Evolutionary conservation across 2,797 vertebrate genomes (phyloP).

Genomic region (Aphelocoma californica): DNA sequence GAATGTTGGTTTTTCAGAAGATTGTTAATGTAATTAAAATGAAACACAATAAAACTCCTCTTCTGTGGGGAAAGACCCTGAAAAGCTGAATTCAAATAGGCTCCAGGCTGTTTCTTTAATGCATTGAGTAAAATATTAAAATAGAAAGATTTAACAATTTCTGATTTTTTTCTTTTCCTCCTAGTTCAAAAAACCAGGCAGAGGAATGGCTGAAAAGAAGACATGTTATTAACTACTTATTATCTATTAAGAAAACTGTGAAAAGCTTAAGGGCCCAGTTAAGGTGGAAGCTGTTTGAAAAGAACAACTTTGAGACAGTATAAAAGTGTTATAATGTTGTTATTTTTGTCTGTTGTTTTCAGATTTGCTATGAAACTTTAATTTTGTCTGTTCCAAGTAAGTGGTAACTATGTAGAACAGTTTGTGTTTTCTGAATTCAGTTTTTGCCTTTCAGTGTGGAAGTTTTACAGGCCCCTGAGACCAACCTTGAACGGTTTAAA

Average conservation of each 20-base stretch:
- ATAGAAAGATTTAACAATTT: neutral
- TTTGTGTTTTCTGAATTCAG: neutral
- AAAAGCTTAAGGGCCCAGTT: slow-evolving; percentile 76
- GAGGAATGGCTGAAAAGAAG: slow-evolving; percentile 70
- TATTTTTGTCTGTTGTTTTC: neutral
- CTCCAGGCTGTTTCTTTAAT: neutral
- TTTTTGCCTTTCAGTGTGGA: neutral
- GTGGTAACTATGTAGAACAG: neutral
- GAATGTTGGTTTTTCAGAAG: neutral
- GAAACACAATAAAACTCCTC: neutral
- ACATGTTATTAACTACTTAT: slow-evolving; percentile 69
- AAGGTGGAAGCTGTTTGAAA: slow-evolving; percentile 79
- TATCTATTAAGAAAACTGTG: slow-evolving; percentile 78
- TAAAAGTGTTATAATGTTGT: neutral
- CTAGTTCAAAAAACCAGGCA: slow-evolving; percentile 76
- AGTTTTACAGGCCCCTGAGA: neutral
- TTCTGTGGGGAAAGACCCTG: neutral
- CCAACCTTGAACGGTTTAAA: neutral
- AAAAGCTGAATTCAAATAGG: neutral
- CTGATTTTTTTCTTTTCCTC: neutral
- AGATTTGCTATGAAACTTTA: neutral
- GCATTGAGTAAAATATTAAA: neutral
- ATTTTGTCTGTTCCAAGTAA: neutral
- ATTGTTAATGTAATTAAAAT: neutral
- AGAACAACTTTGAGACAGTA: slow-evolving; percentile 80